A percentile compares a stretch with the other conserved stretches of the same genome.
These are phyloP conservation scores for Luperina nickerlii DNA, from an alignment of 2,888 invertebrate species.

Conservation along the genomic window DNA sequence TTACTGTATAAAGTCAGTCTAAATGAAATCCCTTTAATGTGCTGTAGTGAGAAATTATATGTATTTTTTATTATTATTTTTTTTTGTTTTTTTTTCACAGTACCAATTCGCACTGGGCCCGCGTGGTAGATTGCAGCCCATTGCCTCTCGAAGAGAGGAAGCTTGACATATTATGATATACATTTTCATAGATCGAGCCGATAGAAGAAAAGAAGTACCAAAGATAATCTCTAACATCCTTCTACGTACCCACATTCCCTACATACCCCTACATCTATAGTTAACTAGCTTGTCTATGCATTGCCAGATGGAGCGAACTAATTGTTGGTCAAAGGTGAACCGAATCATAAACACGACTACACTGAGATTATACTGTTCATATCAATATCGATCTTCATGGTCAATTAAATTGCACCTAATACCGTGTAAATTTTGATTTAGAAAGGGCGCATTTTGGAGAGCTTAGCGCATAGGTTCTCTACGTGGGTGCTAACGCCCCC, in stretches of 20 bases:
- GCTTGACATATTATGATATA: neutral
- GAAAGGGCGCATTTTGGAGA: neutral
- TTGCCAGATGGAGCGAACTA: conserved; percentile 29
- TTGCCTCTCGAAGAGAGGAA: neutral
- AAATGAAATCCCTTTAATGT: no score
- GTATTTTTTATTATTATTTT: no score
- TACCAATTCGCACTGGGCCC: no score
- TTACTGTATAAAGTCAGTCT: no score
- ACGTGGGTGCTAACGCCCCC: no score
- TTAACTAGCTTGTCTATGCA: conserved; percentile 23
- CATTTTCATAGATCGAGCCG: neutral
- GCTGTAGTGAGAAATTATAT: no score
- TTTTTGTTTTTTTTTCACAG: no score
- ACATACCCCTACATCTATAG: neutral
- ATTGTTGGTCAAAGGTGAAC: conserved; percentile 38
- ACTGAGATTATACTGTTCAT: conserved; percentile 17
- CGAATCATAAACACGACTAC: conserved; percentile 23
- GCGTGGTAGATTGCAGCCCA: no score
- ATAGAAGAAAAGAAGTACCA: neutral
- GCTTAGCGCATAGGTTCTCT: neutral
- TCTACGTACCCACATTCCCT: no score
- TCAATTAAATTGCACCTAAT: conserved; percentile 5
- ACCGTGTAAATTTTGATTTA: neutral
- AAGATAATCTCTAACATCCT: neutral
- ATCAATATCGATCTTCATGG: conserved; percentile 7